Evolutionary conservation across 2,888 invertebrate species (phyloP), one percentile per base, ranked within the genome.

Genomic region (Pandemis heparana): DNA sequence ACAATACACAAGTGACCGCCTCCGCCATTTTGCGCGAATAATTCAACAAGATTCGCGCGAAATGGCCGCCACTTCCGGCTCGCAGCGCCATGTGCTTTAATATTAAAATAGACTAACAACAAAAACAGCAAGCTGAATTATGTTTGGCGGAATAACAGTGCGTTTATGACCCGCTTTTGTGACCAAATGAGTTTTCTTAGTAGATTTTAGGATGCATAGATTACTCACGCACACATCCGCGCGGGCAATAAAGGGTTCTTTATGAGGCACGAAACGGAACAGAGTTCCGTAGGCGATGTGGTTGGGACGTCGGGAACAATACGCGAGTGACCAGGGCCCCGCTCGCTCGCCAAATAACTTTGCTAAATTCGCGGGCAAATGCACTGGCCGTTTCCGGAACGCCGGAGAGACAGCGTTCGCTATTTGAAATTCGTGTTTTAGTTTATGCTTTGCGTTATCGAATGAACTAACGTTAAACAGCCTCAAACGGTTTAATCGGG

Each of bases 31-130:
- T 88, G 89, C 80, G 84, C 85, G 79, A 90, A 92, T 90, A 89
- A 92, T 91, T 92, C 86, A 91, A 85, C 85, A 89, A 89, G 90
- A 89, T 86, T 88, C 90, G 87, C 89, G 84, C 89, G 86, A 84
- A 92, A 92, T 88, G 91, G 88, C 87, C 84, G 87, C 82, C 80
- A 79, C 79, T 80, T 81, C 85, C 81, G 79, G 77, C 79, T 87
- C 87, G 82, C 81, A 80, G 75, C 74, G 65, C 64, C 80, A 80
- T 81, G 81, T 81, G 80, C 82, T 83, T 86, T 84, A 84, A 88
- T 86, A 87, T 85, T 86, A 84, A 85, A 86, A 86, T 81, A 84
- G 82, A 82, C 80, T 75, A 76, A 75, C 76, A 77, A 76, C 77
- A 77, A 75, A 77, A 76, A 32, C 23, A 76, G 63, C 59, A 60